These are phyloP conservation scores for Heterodera schachtii DNA, from an alignment of 1,140 invertebrate genomes.

Conservation along the genomic window DNA sequence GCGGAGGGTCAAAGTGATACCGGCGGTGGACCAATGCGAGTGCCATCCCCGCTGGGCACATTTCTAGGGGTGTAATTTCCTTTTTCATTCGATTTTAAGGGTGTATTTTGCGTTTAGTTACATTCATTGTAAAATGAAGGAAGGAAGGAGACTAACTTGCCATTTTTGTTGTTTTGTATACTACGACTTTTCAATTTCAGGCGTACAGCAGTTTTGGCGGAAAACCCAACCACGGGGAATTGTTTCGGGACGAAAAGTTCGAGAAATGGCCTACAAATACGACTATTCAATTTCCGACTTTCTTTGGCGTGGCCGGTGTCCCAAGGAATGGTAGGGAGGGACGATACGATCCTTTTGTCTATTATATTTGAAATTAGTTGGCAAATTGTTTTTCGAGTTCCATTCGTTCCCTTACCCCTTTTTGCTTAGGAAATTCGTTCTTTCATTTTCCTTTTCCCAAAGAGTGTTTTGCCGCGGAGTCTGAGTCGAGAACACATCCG, in stretches of 20 bases:
- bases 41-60: constrained; percentile 54
- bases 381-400: too few species aligned
- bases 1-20: constrained; percentile 71
- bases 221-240: constrained; percentile 33
- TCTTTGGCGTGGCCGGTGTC: constrained; percentile 51
- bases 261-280: constrained; percentile 47
- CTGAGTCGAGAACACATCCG: constrained; percentile 43
- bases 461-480: constrained; percentile 38
- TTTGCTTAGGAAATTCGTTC: too few species aligned
- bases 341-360: too few species aligned
- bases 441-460: constrained; percentile 11
- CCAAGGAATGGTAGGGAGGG: constrained; percentile 54
- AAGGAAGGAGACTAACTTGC: too few species aligned
- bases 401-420: too few species aligned
- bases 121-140: too few species aligned
- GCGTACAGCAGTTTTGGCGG: constrained; percentile 59
- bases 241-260: constrained; percentile 45
- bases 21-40: constrained; percentile 76
- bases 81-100: too few species aligned
- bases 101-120: too few species aligned
- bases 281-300: constrained; percentile 40
- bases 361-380: too few species aligned
- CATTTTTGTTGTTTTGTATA: too few species aligned
- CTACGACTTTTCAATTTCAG: constrained; percentile 41
- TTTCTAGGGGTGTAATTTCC: too few species aligned